Conservation (phyloP, 2,888 invertebrate species). For the Carpatolechia fugitivella region DNA sequence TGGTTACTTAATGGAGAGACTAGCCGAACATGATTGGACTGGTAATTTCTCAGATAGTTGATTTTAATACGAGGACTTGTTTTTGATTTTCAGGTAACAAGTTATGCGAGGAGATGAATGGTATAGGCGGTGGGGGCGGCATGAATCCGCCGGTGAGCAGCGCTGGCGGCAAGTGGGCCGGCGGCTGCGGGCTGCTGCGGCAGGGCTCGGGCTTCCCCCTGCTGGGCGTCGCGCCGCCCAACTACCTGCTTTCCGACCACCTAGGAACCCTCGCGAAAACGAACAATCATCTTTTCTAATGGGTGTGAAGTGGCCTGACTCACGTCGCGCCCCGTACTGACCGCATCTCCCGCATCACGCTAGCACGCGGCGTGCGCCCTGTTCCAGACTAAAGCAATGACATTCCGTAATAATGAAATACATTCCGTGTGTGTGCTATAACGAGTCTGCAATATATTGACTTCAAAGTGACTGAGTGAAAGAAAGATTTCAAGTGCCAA, state of each 20-base stretch:
- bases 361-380: background rate
- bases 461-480: slow-evolving; percentile 34
- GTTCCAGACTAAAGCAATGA: background rate
- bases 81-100: slow-evolving; percentile 60
- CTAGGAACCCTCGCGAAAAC: slow-evolving; percentile 79
- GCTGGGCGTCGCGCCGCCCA: slow-evolving; percentile 79
- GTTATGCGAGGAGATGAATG: slow-evolving; percentile 68
- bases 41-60: background rate
- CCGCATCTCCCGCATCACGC: slow-evolving; percentile 15
- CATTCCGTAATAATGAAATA: slow-evolving; percentile 27
- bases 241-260: slow-evolving; percentile 81
- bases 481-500: slow-evolving; percentile 59
- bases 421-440: slow-evolving; percentile 26
- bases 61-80: slow-evolving; percentile 8
- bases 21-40: background rate
- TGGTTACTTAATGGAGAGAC: background rate
- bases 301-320: slow-evolving; percentile 36
- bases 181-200: slow-evolving; percentile 82
- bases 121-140: slow-evolving; percentile 59
- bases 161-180: slow-evolving; percentile 76
- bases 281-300: slow-evolving; percentile 83
- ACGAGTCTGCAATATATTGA: slow-evolving; percentile 23
- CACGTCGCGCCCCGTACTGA: background rate
- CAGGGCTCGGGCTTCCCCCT: slow-evolving; percentile 81
- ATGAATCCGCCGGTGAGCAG: slow-evolving; percentile 55